Evolutionary conservation across 2,888 invertebrate genomes (phyloP), one percentile per base, ranked within the genome.

Genomic region (Synanthedon vespiformis): DNA sequence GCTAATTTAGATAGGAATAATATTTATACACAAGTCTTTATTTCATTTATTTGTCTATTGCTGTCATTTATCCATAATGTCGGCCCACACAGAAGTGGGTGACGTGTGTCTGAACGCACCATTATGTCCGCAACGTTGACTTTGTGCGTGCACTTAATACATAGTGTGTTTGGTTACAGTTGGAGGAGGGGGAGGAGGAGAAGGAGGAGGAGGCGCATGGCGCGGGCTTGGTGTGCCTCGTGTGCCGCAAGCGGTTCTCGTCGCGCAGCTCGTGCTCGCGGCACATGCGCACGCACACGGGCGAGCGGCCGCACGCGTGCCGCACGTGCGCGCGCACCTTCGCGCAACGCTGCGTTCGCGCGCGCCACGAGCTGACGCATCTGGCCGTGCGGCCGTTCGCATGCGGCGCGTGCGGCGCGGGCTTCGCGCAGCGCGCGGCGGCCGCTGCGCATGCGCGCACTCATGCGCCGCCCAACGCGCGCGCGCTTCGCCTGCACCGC

Each of bases 341-440:
- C 34, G 13, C 13, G 50, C 40, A 50, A 40, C 12, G 22, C 6
- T 40, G 5, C 12, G 18, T 48, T 2, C 16, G 58, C 92, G 91
- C 73, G 40, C 34, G 50, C 34, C 27, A 18, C 18, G 48, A 50
- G 50, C 50, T 12, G 16, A 14, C 14, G 22, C 14, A 22, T 4
- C 14, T 18, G 10, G 49, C 49, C 18, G 49, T 22, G 49, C 49
- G 49, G 0, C 14, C 22, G 49, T 18, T 13, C 49, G 49, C 18
- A 80, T 59, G 93, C 92, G 70, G 92, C 92, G 53, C 91, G 91
- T 76, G 94, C 94, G n/a, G 92, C 90, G 57, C 89, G 80, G 60
- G 93, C 92, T 70, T 92, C 92, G 53, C 91, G 91, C 76, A 94
- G 94, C n/a, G 92, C 90, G 72, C 94, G 94, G 51, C 89, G 40